Base-by-base conservation (phyloP, 2,888 invertebrate species). In the Chymomyza procnemis region DNA sequence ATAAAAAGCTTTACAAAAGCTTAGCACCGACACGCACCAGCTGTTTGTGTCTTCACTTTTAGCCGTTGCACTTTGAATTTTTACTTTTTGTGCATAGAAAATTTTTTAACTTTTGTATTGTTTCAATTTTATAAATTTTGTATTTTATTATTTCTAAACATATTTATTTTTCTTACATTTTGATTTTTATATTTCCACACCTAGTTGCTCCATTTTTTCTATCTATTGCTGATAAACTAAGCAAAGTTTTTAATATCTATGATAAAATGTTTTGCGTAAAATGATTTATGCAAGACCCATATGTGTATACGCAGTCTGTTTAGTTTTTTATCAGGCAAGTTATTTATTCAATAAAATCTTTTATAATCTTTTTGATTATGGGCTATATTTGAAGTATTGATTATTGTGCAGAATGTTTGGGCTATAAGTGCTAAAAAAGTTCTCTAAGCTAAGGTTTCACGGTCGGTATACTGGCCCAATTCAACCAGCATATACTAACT, bases 1-100 rank as follows among this genome's bases (percentile, higher is more conserved):
- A 89, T 74, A 67, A 50, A n/a, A 60, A 50, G 83, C 83, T 75
- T 75, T 69, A 54, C 58, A 9, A 71, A 85, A 80, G 84, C 73
- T 80, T 61, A 81, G 85, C 71, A 14, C 12, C 12, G 73, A 77
- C 78, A 72, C 64, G 56, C 84, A 83, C 80, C 50, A 41, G 26
- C 3, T 26, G 4, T 6, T 26, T n/a, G n/a, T n/a, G n/a, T n/a
- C n/a, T 26, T 6, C 8, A 6, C 26, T 4, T 12, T 41, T 41
- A 14, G 34, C 12, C 12, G 34, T 41, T 41, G 34, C 34, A 41
- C 34, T 41, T 41, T 12, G 6, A 3, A 12, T 12, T 3, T 41
- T 12, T 1, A 1, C 1, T 9, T 41, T 12, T 41, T 2, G 1
- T 41, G 9, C 8, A 26, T 26, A 26, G 26, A 26, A 3, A 26